Conservation (phyloP, 37 sponge, comb jelly and placozoan genomes). For the Haliclona indistincta region DNA sequence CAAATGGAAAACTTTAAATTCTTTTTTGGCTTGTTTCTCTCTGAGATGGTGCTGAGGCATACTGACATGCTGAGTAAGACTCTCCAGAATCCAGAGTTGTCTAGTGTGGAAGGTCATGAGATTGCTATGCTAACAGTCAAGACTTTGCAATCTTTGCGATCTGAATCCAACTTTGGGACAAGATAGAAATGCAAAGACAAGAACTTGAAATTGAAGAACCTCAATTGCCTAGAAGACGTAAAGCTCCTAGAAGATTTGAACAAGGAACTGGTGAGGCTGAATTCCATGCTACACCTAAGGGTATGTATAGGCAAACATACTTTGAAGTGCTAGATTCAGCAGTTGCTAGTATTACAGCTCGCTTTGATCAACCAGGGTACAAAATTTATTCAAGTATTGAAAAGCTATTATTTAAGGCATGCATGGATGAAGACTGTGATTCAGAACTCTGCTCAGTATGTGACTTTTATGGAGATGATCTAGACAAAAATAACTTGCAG, state of each 20-base stretch:
- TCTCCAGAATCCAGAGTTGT: slow-evolving; percentile 14
- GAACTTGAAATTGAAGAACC: slow-evolving; percentile 1
- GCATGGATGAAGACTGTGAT: slow-evolving; percentile 23
- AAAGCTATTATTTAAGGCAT: slow-evolving; percentile 59
- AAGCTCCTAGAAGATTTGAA: slow-evolving; percentile 26
- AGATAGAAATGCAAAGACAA: background rate
- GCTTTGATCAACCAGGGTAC: slow-evolving; percentile 55
- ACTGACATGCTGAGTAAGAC: slow-evolving; percentile 48
- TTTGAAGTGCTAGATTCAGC: slow-evolving; percentile 64
- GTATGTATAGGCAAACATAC: slow-evolving; percentile 27
- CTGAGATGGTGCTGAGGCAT: slow-evolving; percentile 30
- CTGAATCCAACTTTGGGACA: slow-evolving; percentile 10
- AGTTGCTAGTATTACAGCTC: slow-evolving; percentile 13
- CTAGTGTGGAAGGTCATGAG: slow-evolving; percentile 14
- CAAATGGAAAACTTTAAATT: slow-evolving; percentile 15
- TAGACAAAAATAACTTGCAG: slow-evolving; percentile 41
- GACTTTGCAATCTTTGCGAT: slow-evolving; percentile 27
- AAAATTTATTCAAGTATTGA: slow-evolving; percentile 49
- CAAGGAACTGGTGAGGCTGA: slow-evolving; percentile 18
- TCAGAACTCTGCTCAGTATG: slow-evolving; percentile 47
- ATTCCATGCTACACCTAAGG: slow-evolving; percentile 24
- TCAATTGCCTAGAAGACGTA: slow-evolving; percentile 29
- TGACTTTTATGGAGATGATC: slow-evolving; percentile 36
- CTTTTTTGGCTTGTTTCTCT: slow-evolving; percentile 36
- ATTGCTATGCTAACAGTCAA: slow-evolving; percentile 34